Percentiles rank a stretch among this genome's conserved stretches.
phyloP scores from a whole-genome alignment of 2,888 invertebrate species.

The Strigamia maritima region DNA sequence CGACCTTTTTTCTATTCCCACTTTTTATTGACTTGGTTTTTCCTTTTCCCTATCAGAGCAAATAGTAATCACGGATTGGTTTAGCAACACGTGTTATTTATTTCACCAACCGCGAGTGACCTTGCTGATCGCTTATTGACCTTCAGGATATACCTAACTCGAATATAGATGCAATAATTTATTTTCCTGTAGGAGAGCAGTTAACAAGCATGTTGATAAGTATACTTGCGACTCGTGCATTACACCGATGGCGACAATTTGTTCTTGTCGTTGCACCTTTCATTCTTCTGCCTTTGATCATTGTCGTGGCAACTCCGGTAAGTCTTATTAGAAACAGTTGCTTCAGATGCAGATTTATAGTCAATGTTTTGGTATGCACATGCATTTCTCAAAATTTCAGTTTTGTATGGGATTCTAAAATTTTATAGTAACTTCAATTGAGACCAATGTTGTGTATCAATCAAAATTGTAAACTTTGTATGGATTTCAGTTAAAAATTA shows the following conservation, averaged over 20 bases:
- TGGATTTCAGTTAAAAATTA: too few species aligned
- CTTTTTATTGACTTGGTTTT: background rate
- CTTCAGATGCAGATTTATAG: too few species aligned
- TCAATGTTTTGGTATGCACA: too few species aligned
- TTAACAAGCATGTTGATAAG: background rate
- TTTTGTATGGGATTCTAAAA: too few species aligned
- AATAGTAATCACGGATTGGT: background rate
- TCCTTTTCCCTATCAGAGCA: background rate
- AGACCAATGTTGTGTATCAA: too few species aligned
- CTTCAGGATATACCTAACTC: background rate
- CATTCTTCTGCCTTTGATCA: background rate
- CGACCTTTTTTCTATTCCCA: background rate
- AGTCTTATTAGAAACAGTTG: background rate
- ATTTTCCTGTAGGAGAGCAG: too few species aligned
- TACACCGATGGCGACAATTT: background rate
- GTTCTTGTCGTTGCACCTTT: background rate
- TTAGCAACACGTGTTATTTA: background rate
- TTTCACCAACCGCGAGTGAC: background rate
- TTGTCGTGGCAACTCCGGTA: background rate
- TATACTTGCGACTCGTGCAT: background rate
- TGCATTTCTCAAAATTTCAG: too few species aligned
- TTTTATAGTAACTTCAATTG: too few species aligned
- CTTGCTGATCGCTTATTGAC: background rate
- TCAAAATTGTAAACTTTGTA: too few species aligned
- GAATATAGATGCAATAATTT: background rate